These are phyloP conservation scores for Erpobdella octoculata DNA, from an alignment of 2,888 invertebrate species.

Conservation along the genomic window DNA sequence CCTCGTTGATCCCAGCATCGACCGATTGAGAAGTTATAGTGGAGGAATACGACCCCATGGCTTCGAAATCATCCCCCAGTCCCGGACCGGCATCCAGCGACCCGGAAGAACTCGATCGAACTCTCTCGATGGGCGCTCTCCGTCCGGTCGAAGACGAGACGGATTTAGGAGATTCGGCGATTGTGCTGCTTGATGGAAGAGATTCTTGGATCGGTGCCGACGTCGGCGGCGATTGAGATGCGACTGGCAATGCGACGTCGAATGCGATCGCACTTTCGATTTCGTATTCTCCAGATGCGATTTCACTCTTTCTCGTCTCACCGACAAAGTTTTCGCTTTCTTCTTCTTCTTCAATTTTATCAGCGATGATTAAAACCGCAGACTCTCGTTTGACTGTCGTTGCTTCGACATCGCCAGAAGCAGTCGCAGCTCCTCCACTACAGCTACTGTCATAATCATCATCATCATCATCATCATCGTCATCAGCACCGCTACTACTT, in stretches of 20 bases:
- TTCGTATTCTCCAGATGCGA: no score
- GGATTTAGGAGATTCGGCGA: neutral
- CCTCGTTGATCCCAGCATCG: conserved; percentile 27
- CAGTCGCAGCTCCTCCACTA: neutral
- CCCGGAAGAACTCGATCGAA: conserved; percentile 5
- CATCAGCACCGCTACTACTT: conserved; percentile 2
- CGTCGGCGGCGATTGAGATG: no score
- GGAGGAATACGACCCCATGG: neutral
- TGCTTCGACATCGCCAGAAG: neutral
- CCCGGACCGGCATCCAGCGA: neutral
- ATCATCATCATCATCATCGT: conserved; percentile 13
- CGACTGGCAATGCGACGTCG: no score
- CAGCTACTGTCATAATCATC: conserved; percentile 7
- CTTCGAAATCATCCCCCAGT: neutral
- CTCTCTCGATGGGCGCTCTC: neutral
- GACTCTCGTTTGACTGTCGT: no score
- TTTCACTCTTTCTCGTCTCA: neutral
- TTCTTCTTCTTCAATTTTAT: neutral
- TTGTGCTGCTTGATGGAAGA: neutral
- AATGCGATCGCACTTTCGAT: no score
- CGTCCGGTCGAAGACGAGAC: neutral
- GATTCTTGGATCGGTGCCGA: neutral
- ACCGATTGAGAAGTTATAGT: conserved; percentile 22
- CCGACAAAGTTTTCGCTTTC: no score
- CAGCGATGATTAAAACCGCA: no score